A percentile compares a stretch with the other conserved stretches of the same genome.
Conservation (phyloP, 2,888 invertebrate species). For the Ceramica pisi region DNA sequence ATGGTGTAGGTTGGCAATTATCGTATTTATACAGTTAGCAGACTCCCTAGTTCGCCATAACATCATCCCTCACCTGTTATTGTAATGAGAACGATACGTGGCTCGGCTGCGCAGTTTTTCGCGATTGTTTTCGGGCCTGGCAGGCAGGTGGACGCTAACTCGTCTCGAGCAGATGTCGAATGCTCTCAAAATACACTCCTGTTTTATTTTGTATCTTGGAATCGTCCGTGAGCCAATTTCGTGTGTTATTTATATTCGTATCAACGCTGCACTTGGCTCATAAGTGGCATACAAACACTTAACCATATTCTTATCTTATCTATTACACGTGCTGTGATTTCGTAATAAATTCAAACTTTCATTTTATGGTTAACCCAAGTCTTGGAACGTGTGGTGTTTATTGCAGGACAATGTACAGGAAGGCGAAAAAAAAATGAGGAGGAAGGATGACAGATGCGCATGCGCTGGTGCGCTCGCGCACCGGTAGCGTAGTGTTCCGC, state of each 20-base stretch:
- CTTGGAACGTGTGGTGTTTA: constrained; percentile 26
- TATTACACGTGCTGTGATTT: constrained; percentile 42
- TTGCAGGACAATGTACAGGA: constrained; percentile 55
- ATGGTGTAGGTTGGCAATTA: constrained; percentile 43
- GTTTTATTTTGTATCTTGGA: constrained; percentile 64
- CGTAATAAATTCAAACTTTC: constrained; percentile 39
- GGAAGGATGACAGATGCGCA: constrained; percentile 80
- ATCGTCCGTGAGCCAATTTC: constrained; percentile 39
- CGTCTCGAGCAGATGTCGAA: constrained; percentile 81
- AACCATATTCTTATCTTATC: constrained; percentile 39
- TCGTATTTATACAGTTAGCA: constrained; percentile 49
- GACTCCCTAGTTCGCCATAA: constrained; percentile 60
- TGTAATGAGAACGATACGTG: constrained; percentile 60
- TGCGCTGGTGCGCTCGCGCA: constrained; percentile 54
- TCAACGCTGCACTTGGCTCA: constrained; percentile 34
- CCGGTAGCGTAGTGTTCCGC: constrained; percentile 65
- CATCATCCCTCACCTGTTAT: constrained; percentile 79
- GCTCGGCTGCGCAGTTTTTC: constrained; percentile 71
- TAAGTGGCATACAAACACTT: constrained; percentile 38
- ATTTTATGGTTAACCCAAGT: constrained; percentile 24
- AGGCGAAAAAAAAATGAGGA: constrained; percentile 65
- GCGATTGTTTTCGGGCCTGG: constrained; percentile 80
- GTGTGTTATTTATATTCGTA: constrained; percentile 45
- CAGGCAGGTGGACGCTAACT: constrained; percentile 79
- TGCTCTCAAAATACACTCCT: constrained; percentile 65